Conservation (phyloP, 2,888 invertebrate species). For the Fragum fragum region DNA sequence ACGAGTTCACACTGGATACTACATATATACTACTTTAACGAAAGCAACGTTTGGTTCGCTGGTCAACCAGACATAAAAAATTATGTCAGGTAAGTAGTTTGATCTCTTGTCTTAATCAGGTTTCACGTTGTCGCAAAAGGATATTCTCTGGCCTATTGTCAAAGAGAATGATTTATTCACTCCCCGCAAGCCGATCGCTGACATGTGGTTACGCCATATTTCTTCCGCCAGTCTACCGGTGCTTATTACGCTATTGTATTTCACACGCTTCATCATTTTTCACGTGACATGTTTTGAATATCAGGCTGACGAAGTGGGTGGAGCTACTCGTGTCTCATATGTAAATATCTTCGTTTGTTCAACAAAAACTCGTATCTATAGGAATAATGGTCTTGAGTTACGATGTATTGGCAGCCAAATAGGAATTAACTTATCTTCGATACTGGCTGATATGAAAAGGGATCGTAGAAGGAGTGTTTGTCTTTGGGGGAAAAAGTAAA, state of each 20-base stretch:
- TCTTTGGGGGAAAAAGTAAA: too few species aligned
- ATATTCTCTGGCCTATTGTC: background rate
- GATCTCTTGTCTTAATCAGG: background rate
- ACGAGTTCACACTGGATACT: too few species aligned
- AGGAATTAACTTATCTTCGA: too few species aligned
- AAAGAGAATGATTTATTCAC: slow-evolving; percentile 9
- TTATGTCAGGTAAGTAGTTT: too few species aligned
- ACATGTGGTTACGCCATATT: background rate
- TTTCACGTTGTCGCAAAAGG: background rate
- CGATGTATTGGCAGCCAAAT: too few species aligned
- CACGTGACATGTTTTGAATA: background rate
- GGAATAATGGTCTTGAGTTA: too few species aligned
- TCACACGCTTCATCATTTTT: slow-evolving; percentile 25
- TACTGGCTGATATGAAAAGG: too few species aligned
- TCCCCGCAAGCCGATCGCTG: slow-evolving; percentile 7
- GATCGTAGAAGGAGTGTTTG: too few species aligned
- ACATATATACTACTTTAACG: too few species aligned
- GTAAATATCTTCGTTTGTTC: background rate
- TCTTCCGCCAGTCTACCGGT: background rate
- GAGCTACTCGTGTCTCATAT: background rate
- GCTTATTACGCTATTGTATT: slow-evolving; percentile 28
- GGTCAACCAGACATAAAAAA: too few species aligned
- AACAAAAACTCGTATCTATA: too few species aligned
- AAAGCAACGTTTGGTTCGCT: too few species aligned
- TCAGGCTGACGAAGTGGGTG: background rate